Conservation (phyloP, 2,888 invertebrate species). For the Drosophila picticornis region DNA sequence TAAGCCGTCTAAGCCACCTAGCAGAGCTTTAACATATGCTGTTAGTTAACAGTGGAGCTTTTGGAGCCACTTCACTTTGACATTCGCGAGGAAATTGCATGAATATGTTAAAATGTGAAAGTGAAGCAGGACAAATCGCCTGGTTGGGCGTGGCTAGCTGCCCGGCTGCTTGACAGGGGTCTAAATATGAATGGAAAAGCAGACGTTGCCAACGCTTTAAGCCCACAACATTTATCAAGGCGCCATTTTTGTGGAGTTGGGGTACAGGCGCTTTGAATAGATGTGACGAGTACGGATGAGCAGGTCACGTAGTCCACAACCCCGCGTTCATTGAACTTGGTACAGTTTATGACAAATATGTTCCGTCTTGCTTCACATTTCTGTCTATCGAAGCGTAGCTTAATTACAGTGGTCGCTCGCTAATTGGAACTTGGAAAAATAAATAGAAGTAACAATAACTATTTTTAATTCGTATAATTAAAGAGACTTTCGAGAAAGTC, state of each 20-base stretch:
- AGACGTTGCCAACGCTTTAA: conserved; percentile 21
- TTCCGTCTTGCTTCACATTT: neutral
- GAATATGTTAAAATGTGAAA: conserved; percentile 49
- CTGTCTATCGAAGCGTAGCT: neutral
- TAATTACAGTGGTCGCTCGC: neutral
- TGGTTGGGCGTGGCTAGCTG: conserved; percentile 30
- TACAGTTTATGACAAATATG: conserved; percentile 1
- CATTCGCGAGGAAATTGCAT: conserved; percentile 52
- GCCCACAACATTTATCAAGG: conserved; percentile 40
- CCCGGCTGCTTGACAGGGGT: neutral
- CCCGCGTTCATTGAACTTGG: conserved; percentile 46
- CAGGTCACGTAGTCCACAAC: conserved; percentile 24
- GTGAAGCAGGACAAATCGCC: conserved; percentile 10
- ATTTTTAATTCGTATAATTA: neutral
- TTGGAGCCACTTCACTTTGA: conserved; percentile 46
- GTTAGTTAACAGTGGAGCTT: conserved; percentile 32
- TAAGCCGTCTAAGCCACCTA: conserved; percentile 22
- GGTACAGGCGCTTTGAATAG: neutral
- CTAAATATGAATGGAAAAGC: conserved; percentile 37
- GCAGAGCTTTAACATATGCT: conserved; percentile 17
- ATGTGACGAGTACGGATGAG: conserved; percentile 16
- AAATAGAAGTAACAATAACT: neutral
- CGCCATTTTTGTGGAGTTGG: neutral
- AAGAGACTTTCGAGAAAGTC: neutral
- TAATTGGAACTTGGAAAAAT: neutral